Evolutionary conservation across 2,113 vertebrate species (phyloP).

Genomic region (Eonycteris spelaea): DNA sequence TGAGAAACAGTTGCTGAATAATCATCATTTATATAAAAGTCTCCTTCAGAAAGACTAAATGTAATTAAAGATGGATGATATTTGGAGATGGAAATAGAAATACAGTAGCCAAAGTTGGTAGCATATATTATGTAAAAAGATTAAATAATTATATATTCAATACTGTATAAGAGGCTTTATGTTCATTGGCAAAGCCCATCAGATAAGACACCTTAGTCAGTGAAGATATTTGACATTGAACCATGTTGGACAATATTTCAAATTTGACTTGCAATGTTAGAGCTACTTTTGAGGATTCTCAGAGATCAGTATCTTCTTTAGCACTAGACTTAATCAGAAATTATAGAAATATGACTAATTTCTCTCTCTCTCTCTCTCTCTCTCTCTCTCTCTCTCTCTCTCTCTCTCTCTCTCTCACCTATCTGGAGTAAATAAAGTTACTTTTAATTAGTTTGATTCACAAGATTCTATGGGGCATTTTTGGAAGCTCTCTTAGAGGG

Average conservation of each 20-base stretch:
- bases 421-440: background rate
- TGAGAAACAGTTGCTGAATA: slow-evolving; percentile 15
- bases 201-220: background rate
- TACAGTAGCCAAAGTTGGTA: background rate
- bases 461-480: background rate
- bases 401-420: background rate
- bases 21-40: background rate
- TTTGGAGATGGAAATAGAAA: background rate
- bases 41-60: slow-evolving; percentile 10
- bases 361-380: background rate
- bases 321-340: background rate
- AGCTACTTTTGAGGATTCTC: background rate
- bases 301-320: background rate
- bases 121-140: background rate
- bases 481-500: background rate
- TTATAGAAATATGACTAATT: background rate
- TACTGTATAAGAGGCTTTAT: background rate
- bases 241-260: background rate
- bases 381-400: background rate
- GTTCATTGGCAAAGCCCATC: background rate
- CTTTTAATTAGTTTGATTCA: background rate
- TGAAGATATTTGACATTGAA: slow-evolving; percentile 1
- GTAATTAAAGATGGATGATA: background rate
- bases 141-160: background rate
- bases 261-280: background rate